These are phyloP conservation scores for Eurystomus glaucurus DNA, from an alignment of 2,797 vertebrate species.

Conservation along the genomic window DNA sequence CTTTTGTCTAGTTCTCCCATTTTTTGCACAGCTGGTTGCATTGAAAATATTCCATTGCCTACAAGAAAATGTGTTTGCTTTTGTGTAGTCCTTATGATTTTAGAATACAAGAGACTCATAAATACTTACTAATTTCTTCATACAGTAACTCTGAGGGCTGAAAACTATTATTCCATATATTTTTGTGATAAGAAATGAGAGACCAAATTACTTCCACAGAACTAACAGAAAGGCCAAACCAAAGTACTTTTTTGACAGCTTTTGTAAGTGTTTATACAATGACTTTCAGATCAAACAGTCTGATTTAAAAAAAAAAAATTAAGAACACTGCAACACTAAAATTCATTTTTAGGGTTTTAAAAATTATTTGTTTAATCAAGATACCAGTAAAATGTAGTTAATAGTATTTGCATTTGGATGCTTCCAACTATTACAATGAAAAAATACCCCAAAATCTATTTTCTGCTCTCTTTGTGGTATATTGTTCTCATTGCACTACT, in stretches of 20 bases:
- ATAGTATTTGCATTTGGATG: not conserved
- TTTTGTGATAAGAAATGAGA: not conserved
- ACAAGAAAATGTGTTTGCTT: not conserved
- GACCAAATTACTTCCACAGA: not conserved
- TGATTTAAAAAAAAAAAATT: not conserved
- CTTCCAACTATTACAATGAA: not conserved
- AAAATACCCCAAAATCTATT: not conserved
- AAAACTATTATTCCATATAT: not conserved
- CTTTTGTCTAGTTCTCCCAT: not conserved
- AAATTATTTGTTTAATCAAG: not conserved
- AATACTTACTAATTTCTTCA: not conserved
- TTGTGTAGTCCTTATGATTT: not conserved
- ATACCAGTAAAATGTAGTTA: not conserved
- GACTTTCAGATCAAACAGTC: not conserved
- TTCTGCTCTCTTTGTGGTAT: not conserved
- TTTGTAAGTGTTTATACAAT: not conserved
- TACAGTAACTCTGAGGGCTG: not conserved
- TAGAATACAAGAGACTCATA: not conserved
- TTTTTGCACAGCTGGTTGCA: not conserved
- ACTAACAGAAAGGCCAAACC: not conserved
- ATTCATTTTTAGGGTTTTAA: rapidly evolving
- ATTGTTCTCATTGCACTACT: not conserved
- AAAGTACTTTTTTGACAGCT: not conserved
- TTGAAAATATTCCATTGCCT: not conserved
- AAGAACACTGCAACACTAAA: not conserved